Evolutionary conservation across 1,140 invertebrate genomes (phyloP), one percentile per base, ranked within the genome.

Genomic region (Drosophila kanapiae): DNA sequence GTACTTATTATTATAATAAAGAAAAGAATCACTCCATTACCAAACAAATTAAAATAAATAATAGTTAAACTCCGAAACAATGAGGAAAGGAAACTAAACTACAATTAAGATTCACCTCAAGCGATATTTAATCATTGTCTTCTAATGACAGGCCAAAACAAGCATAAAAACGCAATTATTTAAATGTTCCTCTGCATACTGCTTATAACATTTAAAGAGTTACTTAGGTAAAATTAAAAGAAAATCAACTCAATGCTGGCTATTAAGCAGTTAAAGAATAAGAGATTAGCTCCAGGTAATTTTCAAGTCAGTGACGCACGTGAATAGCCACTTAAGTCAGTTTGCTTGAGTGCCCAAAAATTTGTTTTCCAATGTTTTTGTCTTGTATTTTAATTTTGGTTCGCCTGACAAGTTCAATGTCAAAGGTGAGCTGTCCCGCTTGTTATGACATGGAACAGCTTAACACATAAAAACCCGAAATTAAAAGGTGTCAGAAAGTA

Each of bases 351-450:
- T 54, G 29, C 35, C 47, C 10, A 64, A 29, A 64, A 35, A 37
- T 31, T 60, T 45, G 69, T 58, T 58, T 65, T 78, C 58, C 40
- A 62, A 54, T 58, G 60, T 57, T 54, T 49, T 48, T 49, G 53
- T 10, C 18, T 67, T 47, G 71, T 40, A 40, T 48, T 49, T 72
- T 68, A 51, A 33, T 27, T 60, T 51, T 57, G 35, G n/a, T 72
- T 64, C 33, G 31, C 37, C 68, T 74, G 84, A 83, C 84, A 88
- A 88, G 84, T 88, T 88, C 84, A 88, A 88, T 90, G 84, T 90
- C 84, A 88, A 88, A 90, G 84, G 80, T 88, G 74, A 88, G 56
- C 57, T 40, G 43, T 49, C 67, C 67, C 43, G 27, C 68, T 16
- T 37, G 29, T 10, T 53, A 64, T 62, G 16, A 40, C 51, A 40